Conservation (phyloP, 37 sponge, comb jelly and placozoan species). For the Aphrocallistes beatrix region DNA sequence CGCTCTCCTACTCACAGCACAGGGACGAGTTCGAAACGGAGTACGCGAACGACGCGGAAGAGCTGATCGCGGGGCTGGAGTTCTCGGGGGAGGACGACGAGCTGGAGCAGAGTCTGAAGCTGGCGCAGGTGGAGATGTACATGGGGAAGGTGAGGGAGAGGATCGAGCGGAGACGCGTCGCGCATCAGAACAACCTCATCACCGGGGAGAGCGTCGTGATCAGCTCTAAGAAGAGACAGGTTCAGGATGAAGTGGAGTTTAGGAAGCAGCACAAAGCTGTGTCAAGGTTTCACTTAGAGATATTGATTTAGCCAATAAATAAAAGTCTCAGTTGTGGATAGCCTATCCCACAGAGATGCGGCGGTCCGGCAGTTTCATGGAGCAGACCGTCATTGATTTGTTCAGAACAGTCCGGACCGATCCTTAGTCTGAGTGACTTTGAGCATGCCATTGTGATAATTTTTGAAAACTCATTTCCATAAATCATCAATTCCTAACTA, state of each 20-base stretch:
- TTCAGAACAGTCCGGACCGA: too few species aligned
- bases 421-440: too few species aligned
- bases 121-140: conserved; percentile 69
- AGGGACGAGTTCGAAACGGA: conserved; percentile 87
- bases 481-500: too few species aligned
- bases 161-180: conserved; percentile 42
- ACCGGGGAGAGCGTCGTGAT: background rate
- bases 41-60: conserved; percentile 60
- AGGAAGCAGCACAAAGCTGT: conserved; percentile 8
- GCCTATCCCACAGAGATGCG: too few species aligned
- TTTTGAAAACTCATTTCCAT: too few species aligned
- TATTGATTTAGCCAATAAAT: too few species aligned
- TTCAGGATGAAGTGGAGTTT: background rate
- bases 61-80: conserved; percentile 35
- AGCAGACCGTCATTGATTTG: too few species aligned
- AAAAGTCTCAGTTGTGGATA: too few species aligned
- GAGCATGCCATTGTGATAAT: too few species aligned
- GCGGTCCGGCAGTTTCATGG: too few species aligned
- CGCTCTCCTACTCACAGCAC: conserved; percentile 58
- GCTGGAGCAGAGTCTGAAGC: conserved; percentile 52
- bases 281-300: too few species aligned
- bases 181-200: background rate
- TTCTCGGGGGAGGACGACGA: conserved; percentile 46
- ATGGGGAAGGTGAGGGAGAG: conserved; percentile 49
- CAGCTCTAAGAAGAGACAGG: conserved; percentile 2